Base-by-base conservation (phyloP, 2,797 vertebrate species). In the Buphagus erythrorhynchus region DNA sequence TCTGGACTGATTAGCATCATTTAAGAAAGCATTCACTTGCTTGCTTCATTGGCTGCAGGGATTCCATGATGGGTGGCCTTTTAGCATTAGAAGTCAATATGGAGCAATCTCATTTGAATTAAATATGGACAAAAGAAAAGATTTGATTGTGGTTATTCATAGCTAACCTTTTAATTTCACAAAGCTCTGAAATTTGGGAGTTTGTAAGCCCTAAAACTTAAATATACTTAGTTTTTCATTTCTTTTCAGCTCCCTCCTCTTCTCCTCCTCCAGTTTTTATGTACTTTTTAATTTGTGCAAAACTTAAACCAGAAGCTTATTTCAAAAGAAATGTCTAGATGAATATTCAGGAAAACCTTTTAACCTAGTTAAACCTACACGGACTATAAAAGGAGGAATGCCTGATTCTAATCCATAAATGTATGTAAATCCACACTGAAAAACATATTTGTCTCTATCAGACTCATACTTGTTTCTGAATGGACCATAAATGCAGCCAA, bases 1-100 rank as follows among this genome's bases (percentile, higher is more conserved):
- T 98, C 98, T 62, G 98, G 99, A 98, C 99, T 99, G 99, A 99
- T 99, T 99, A 99, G 99, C 99, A 98, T 99, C 99, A 98, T 99
- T 99, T 99, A 99, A 99, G 98, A 99, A 99, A 99, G 98, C 97
- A 98, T 98, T 98, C 97, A 94, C 98, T 99, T 97, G 98, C 98
- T 97, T 92, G 98, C 97, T 98, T 98, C 98, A 96, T 97, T 98
- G 98, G 98, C 98, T 98, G 97, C 98, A 98, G 97, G 94, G 97
- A 98, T 98, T 96, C 98, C 98, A 95, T 98, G 98, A 99, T 99
- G 99, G 99, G 99, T 99, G 99, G 99, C 98, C 98, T 98, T 98
- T 98, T 97, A 97, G 97, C 97, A 98, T 98, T 98, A 98, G 97
- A 98, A 99, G 99, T 99, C 99, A 99, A 98, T 98, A 98, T 98